phyloP scores from a whole-genome alignment of 2,888 invertebrate genomes.

The Eretmocerus hayati region DNA sequence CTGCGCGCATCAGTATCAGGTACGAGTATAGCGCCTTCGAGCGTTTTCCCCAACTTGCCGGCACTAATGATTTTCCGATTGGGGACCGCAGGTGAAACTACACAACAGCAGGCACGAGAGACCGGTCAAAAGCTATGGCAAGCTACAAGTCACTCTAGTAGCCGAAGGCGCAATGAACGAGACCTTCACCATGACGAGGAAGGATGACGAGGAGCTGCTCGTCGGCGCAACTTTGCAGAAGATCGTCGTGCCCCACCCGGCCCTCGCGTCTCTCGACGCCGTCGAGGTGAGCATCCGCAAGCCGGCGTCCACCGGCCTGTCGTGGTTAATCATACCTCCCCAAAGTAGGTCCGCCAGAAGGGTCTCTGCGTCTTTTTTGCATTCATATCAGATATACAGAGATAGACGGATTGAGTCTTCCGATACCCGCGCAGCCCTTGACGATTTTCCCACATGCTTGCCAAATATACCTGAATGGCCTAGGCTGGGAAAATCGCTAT shows the following conservation, averaged over 20 bases:
- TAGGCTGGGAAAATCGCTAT: too few species aligned
- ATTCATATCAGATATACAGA: too few species aligned
- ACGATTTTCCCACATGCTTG: too few species aligned
- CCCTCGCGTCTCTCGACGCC: slow-evolving; percentile 58
- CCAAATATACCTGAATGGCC: too few species aligned
- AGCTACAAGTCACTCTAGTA: slow-evolving; percentile 67
- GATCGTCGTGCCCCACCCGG: slow-evolving; percentile 84
- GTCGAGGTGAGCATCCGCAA: slow-evolving; percentile 43
- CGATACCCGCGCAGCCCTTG: too few species aligned
- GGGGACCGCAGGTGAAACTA: slow-evolving; percentile 60
- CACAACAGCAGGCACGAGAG: slow-evolving; percentile 64
- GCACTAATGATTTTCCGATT: background rate
- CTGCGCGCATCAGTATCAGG: slow-evolving; percentile 79
- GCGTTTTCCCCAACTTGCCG: background rate
- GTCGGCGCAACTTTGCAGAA: slow-evolving; percentile 69
- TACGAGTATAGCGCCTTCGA: background rate
- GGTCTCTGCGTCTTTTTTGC: too few species aligned
- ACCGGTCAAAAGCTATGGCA: slow-evolving; percentile 69
- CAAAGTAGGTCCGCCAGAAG: too few species aligned
- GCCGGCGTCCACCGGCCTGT: too few species aligned
- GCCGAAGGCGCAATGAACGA: slow-evolving; percentile 79
- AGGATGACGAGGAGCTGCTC: slow-evolving; percentile 68
- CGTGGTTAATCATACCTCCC: too few species aligned
- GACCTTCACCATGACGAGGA: slow-evolving; percentile 80
- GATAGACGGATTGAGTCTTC: too few species aligned